Evolutionary conservation across 2,113 vertebrate genomes (phyloP).

Genomic region (Burhinus oedicnemus): DNA sequence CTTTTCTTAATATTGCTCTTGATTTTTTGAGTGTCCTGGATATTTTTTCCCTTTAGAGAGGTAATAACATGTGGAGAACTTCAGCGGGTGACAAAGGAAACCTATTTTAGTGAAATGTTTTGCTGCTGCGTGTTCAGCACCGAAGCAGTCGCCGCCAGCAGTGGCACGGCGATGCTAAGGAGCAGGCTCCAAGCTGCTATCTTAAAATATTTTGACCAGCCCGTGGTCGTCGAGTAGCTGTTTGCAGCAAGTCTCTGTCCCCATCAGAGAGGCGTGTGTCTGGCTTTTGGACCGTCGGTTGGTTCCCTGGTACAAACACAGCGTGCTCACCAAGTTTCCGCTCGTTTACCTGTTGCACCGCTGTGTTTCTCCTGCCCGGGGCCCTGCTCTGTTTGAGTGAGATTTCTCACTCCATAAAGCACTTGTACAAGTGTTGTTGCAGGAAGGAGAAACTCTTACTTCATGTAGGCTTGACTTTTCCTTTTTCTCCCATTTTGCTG

Average conservation of each 20-base stretch:
- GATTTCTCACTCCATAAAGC: not conserved
- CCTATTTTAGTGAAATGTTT: accelerated
- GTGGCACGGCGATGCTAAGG: not conserved
- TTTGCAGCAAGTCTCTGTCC: not conserved
- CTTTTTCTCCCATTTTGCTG: not conserved
- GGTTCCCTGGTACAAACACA: too few relatives aligned
- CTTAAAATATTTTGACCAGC: not conserved
- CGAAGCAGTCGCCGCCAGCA: not conserved
- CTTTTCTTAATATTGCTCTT: not conserved
- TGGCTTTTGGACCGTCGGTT: accelerated
- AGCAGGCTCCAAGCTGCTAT: not conserved
- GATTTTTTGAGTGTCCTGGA: not conserved
- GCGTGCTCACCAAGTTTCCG: accelerated
- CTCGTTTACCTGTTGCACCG: not conserved
- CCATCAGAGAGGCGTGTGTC: not conserved
- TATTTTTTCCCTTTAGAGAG: not conserved
- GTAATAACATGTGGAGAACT: not conserved
- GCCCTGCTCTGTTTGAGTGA: not conserved
- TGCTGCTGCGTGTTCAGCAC: not conserved
- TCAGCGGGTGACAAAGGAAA: not conserved
- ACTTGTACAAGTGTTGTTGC: not conserved
- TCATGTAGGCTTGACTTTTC: not conserved
- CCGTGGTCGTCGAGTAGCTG: not conserved
- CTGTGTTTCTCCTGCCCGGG: not conserved
- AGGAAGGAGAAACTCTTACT: not conserved